A percentile compares a stretch with the other conserved stretches of the same genome.
Conservation (phyloP, 1,140 invertebrate species). For the Saccostrea glomerata region DNA sequence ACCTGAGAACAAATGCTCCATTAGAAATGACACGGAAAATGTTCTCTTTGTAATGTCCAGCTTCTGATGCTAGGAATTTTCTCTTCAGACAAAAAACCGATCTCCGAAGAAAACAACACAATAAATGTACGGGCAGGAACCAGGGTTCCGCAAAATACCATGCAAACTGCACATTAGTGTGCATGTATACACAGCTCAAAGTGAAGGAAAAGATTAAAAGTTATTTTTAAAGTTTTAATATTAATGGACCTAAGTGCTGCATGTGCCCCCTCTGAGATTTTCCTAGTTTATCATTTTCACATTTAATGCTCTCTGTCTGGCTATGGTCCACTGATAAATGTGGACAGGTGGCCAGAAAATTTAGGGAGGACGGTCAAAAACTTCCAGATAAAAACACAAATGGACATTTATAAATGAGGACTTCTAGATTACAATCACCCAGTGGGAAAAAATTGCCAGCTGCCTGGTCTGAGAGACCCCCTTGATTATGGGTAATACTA, state of each 20-base stretch:
- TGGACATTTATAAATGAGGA: slow-evolving; percentile 20
- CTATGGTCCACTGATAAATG: background rate
- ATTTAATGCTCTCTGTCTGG: background rate
- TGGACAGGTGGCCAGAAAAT: background rate
- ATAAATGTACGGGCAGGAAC: background rate
- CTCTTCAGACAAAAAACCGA: background rate
- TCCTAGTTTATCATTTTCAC: slow-evolving; percentile 9
- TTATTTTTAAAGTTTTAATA: background rate
- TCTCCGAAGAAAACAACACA: background rate
- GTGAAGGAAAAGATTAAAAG: background rate
- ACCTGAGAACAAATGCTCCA: background rate
- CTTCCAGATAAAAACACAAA: slow-evolving; percentile 11
- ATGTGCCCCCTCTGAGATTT: background rate
- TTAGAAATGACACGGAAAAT: background rate
- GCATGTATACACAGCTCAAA: background rate
- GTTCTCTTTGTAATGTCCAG: background rate
- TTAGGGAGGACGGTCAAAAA: background rate
- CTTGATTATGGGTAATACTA: background rate
- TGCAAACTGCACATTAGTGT: too few species aligned
- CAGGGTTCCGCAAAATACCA: background rate
- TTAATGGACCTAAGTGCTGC: background rate
- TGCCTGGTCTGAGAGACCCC: background rate
- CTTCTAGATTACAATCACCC: background rate
- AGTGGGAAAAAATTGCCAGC: background rate
- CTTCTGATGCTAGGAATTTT: background rate